A percentile compares a stretch with the other conserved stretches of the same genome.
Conservation (phyloP, 2,113 vertebrate species). For the Aphyosemion australe region DNA sequence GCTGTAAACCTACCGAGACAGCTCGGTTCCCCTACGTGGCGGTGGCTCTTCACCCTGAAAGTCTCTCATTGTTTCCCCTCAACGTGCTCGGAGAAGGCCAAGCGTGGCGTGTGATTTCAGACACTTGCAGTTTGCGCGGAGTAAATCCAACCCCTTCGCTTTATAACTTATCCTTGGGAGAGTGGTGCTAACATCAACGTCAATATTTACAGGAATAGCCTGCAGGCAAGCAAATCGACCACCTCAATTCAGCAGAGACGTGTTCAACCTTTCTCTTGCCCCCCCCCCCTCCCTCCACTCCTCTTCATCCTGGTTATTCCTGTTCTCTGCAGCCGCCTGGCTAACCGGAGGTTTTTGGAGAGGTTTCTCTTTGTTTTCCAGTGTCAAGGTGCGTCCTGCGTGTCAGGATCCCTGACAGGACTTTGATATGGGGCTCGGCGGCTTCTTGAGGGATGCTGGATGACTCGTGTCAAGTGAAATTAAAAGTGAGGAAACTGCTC, state of each 20-base stretch:
- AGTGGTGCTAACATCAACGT: conserved; percentile 76
- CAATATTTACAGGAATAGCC: conserved; percentile 79
- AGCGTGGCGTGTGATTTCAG: conserved; percentile 51
- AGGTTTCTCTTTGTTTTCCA: conserved; percentile 54
- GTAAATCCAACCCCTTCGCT: conserved; percentile 62
- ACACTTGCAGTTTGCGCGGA: conserved; percentile 56
- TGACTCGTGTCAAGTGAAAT: conserved; percentile 77
- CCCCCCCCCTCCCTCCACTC: conserved; percentile 7
- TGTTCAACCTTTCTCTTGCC: conserved; percentile 55
- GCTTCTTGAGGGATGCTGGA: conserved; percentile 68
- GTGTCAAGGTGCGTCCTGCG: conserved; percentile 23
- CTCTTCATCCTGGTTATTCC: conserved; percentile 54
- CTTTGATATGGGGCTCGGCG: conserved; percentile 60
- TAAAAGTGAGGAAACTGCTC: conserved; percentile 64
- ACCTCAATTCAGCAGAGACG: conserved; percentile 65
- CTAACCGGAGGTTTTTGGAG: conserved; percentile 44
- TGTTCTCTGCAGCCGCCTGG: conserved; percentile 34
- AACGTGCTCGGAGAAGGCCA: conserved; percentile 30
- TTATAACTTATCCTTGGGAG: conserved; percentile 75
- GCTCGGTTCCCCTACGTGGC: conserved; percentile 53
- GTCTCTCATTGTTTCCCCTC: conserved; percentile 47
- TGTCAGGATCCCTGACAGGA: conserved; percentile 27
- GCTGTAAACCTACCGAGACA: conserved; percentile 52
- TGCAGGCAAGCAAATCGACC: conserved; percentile 73
- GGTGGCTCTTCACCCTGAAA: conserved; percentile 56